phyloP scores from a whole-genome alignment of 2,797 vertebrate species.

The Argyrosomus regius region DNA sequence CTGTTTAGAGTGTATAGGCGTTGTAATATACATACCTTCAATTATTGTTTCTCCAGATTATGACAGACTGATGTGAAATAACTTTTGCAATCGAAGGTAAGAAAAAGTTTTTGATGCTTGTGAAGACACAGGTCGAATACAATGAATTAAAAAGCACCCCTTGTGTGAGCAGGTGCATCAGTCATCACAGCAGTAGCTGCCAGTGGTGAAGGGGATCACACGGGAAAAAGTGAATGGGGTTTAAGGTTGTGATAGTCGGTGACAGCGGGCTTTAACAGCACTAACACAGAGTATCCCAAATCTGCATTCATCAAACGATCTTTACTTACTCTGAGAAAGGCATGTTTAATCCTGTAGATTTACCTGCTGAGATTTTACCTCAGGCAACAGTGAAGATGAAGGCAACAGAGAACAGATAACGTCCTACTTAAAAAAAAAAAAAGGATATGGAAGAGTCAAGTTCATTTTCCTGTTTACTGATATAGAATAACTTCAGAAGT shows the following conservation, averaged over 20 bases:
- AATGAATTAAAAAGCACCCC: background rate
- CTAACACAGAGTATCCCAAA: conserved; percentile 28
- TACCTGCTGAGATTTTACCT: conserved; percentile 62
- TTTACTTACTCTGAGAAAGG: conserved; percentile 32
- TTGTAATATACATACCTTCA: background rate
- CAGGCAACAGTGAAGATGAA: conserved; percentile 41
- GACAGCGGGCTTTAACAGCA: conserved; percentile 26
- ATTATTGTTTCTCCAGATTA: background rate
- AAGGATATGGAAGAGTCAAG: conserved; percentile 12
- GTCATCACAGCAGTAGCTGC: conserved; percentile 29
- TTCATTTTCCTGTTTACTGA: conserved; percentile 34
- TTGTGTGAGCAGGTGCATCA: conserved; percentile 4
- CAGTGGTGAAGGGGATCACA: conserved; percentile 11
- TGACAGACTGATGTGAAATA: background rate
- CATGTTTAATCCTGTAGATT: conserved; percentile 60
- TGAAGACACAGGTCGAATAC: background rate
- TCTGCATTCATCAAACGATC: conserved; percentile 53
- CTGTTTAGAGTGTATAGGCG: background rate
- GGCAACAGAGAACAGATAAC: conserved; percentile 30
- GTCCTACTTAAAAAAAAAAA: conserved; percentile 16
- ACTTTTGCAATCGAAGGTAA: background rate
- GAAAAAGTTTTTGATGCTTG: background rate
- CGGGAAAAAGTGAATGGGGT: background rate
- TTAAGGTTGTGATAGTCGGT: conserved; percentile 19
- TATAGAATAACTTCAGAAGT: conserved; percentile 30